phyloP scores from a whole-genome alignment of 2,888 invertebrate genomes.

The Chirona hameri region DNA sequence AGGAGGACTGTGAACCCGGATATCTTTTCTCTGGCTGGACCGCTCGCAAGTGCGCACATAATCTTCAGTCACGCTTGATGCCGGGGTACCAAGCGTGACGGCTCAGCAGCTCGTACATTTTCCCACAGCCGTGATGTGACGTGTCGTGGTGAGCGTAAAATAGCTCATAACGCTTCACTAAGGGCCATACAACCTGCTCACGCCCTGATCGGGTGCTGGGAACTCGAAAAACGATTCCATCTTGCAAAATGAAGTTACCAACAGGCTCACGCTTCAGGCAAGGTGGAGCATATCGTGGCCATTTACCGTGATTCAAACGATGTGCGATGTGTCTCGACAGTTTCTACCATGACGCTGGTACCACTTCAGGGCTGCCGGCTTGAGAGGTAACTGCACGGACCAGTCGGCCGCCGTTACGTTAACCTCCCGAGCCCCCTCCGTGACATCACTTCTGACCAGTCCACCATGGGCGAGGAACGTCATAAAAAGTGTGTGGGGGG shows the following conservation, averaged over 20 bases:
- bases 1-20: background rate
- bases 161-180: background rate
- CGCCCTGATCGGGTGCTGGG: background rate
- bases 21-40: background rate
- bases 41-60: background rate
- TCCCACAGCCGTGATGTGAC: background rate
- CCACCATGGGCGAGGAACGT: no score
- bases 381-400: background rate
- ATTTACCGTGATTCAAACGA: background rate
- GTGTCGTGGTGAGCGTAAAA: background rate
- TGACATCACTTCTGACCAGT: no score
- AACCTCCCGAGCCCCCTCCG: no score
- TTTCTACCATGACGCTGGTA: background rate
- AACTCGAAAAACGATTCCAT: background rate
- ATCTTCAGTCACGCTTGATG: background rate
- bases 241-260: background rate
- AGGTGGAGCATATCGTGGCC: background rate
- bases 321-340: background rate
- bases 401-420: no score
- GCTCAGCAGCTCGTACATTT: background rate
- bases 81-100: background rate
- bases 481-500: no score
- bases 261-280: no score
- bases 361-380: background rate
- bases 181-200: background rate